Base-by-base conservation (phyloP, 2,113 vertebrate genomes). In the Eurystomus gularis region DNA sequence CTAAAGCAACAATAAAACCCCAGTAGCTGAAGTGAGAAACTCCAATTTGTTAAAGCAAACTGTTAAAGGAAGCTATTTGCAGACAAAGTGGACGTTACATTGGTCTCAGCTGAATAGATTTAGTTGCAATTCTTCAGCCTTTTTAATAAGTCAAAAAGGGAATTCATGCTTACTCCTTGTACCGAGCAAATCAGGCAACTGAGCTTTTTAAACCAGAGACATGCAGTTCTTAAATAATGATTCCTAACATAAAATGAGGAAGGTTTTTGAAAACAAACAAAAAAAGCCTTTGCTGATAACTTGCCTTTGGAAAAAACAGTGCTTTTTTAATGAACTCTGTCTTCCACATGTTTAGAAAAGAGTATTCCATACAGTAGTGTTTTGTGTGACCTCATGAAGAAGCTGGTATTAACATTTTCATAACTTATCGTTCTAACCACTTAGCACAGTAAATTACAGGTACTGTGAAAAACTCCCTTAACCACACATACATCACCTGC, bases 81-180 rank as follows among this genome's bases (percentile, higher is more conserved):
- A 91, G 82, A 57, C 71, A 93, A 83, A 90, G 58, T 75, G 94
- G 55, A 92, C 92, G 75, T 88, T 92, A 62, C 14, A 26, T 28
- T 64, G 49, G 23, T 81, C 68, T 81, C 82, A 92, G 39, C 46
- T 83, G 62, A 68, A 77, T 23, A 66, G 31, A 66, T 90, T 92
- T 80, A 88, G 44, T 49, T 90, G n/a, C 3, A 20, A 4, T 91
- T 80, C 66, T 86, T 87, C 75, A 90, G 37, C 9, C 20, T 77
- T 93, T 83, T 73, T 55, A 88, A 82, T 77, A 48, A 86, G n/a
- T 58, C 60, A 55, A 40, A 77, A 93, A 55, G 5, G 16, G 68
- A 86, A 80, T 82, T 86, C 25, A 51, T 70, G n/a, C 12, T 65
- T 82, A 31, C 13, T 77, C 23, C 35, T 93, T 64, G 21, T 21